Evolutionary conservation across 2,888 invertebrate genomes (phyloP), one percentile per base, ranked within the genome.

Genomic region (Malachius bipustulatus): DNA sequence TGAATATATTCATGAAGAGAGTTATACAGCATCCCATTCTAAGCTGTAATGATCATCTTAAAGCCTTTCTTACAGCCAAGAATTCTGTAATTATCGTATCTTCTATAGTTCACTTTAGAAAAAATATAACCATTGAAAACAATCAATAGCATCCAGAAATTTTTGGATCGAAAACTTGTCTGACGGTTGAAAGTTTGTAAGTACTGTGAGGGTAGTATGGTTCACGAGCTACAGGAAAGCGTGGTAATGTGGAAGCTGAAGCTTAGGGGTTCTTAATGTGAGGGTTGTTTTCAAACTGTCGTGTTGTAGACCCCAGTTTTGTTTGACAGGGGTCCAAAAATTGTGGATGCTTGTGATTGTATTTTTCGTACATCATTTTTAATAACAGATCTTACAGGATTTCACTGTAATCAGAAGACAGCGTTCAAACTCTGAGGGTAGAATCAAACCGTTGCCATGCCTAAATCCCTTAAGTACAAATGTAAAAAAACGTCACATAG

Each of bases 1-100:
- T 80, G 30, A 73, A 79, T 50, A 66, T 73, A 38, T 81, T 78
- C 54, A 62, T 80, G 32, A 69, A 69, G 37, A 63, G 80, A 43
- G 57, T 80, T 6, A 70, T 73, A n/a, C 70, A 73, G 47, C 79
- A 80, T 60, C 78, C 78, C 1, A 75, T 78, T 35, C 59, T 80
- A 28, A 77, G 77, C 40, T 76, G 71, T 50, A 73, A 76, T 51
- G 70, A 71, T 48, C 69, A 70, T 57, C 64, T 79, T 35, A 67
- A 73, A 45, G 59, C 72, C 31, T 81, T 81, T 56, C 63, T 81
- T 28, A 77, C 76, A 15, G 69, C 73, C 1, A 75, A 75, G 55
- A 71, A 73, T 40, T 64, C 71, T 30, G 78, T 73, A 61, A 60
- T 66, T 63, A 29, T 19, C 12, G 14, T 35, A 37, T 13, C 4